These are phyloP conservation scores for Muscicapa striata DNA, from an alignment of 2,797 vertebrate genomes.

Conservation along the genomic window DNA sequence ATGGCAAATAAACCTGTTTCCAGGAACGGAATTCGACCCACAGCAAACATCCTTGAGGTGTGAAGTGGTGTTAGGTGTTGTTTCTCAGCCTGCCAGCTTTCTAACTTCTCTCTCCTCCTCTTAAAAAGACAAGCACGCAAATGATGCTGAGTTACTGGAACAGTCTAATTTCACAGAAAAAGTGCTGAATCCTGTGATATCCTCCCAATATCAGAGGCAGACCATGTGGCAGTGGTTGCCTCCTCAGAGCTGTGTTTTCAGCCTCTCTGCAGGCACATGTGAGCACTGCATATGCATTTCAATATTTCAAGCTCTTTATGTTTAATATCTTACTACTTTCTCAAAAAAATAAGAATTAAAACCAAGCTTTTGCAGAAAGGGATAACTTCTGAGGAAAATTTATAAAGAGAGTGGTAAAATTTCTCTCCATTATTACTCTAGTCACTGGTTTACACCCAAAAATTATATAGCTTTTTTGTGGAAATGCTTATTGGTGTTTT, in stretches of 20 bases:
- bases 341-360: background rate
- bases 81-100: background rate
- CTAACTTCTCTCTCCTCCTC: background rate
- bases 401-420: background rate
- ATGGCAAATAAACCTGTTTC: background rate
- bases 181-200: background rate
- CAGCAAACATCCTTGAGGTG: background rate
- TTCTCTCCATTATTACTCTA: background rate
- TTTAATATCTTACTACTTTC: background rate
- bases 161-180: background rate
- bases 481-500: background rate
- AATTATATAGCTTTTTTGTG: background rate
- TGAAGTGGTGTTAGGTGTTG: background rate
- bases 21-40: background rate
- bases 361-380: background rate
- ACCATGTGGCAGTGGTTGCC: background rate
- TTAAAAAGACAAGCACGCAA: background rate
- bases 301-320: background rate
- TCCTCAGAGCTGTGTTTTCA: background rate
- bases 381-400: background rate
- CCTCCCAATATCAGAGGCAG: background rate
- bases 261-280: background rate
- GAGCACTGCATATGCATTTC: background rate
- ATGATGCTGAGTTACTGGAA: background rate
- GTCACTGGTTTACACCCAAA: background rate